Evolutionary conservation across 2,113 vertebrate genomes (phyloP), one percentile per base, ranked within the genome.

Genomic region (Grallaria varia): DNA sequence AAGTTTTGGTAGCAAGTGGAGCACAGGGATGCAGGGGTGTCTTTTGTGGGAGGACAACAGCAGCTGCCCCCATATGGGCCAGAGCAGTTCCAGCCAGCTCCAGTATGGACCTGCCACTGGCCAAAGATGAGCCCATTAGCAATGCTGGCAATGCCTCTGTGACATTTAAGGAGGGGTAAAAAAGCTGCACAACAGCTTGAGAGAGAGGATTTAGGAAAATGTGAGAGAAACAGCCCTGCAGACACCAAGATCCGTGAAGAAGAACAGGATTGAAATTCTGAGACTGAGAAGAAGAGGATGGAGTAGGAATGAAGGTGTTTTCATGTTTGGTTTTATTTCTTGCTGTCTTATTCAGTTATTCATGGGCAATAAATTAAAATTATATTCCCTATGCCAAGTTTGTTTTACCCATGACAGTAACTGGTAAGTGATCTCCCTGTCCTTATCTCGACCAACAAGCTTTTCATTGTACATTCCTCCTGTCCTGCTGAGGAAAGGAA

Each of bases 1-100:
- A 76, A 19, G 27, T 37, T 84, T 72, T 9, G 9, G 52, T 3
- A 68, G 60, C 14, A 12, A 6, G 20, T 12, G 6, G 7, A 52
- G 5, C 0, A 1, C 3, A 9, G 14, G 25, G 25, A 22, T 64
- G 42, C 68, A 80, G 10, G 12, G 12, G 17, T 15, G 33, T 49
- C 49, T 81, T 87, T 42, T 66, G 21, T 21, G 37, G 74, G 45
- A 66, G 42, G 45, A 1, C 6, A 76, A n/a, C 19, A 64, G 68
- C 44, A 89, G 16, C 50, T 77, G 39, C 14, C 13, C 11, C 23
- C 14, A 15, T 5, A 10, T 14, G 5, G 4, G 80, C 42, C 39
- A 69, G 14, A 87, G 27, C 4, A 69, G 22, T 12, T 27, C 49
- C 63, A 84, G 33, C 2, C 4, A 3, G 63, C 33, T 74, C 44